Evolutionary conservation across 2,113 vertebrate genomes (phyloP).

Genomic region (Pipa parva): DNA sequence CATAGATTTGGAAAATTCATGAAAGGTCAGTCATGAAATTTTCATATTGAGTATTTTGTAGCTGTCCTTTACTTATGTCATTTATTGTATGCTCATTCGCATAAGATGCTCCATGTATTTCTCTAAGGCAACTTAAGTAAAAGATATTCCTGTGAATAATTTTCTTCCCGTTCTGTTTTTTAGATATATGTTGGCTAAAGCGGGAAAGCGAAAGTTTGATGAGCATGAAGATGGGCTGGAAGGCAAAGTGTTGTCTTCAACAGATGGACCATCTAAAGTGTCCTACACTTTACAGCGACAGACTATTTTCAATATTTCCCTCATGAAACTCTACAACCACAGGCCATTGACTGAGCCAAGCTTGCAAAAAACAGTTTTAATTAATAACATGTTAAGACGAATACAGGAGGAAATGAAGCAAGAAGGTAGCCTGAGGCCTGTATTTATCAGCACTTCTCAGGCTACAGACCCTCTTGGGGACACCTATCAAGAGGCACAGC

Average conservation of each 20-base stretch:
- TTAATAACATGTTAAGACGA: constrained; percentile 96
- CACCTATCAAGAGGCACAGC: constrained; percentile 78
- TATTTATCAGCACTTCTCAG: constrained; percentile 75
- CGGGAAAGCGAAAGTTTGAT: constrained; percentile 97
- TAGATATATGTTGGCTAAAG: constrained; percentile 99
- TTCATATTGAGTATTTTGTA: too few species aligned
- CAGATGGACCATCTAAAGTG: constrained; percentile 88
- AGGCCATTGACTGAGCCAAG: constrained; percentile 87
- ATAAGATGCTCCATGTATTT: too few species aligned
- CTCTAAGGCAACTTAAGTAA: too few species aligned
- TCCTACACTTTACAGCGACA: constrained; percentile 98
- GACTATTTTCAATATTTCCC: constrained; percentile 99
- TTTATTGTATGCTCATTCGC: too few species aligned
- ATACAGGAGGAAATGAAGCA: constrained; percentile 96
- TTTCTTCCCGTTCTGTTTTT: constrained; percentile 45
- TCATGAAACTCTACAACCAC: constrained; percentile 98
- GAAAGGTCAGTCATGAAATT: too few species aligned
- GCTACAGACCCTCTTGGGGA: constrained; percentile 76
- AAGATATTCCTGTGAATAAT: too few species aligned
- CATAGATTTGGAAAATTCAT: too few species aligned
- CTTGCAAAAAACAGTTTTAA: constrained; percentile 91
- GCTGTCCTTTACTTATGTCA: too few species aligned
- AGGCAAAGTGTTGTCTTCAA: constrained; percentile 85
- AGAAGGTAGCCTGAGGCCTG: constrained; percentile 84
- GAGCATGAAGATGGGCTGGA: constrained; percentile 99